These are phyloP conservation scores for Furcula furcula DNA, from an alignment of 2,888 invertebrate genomes.

Conservation along the genomic window DNA sequence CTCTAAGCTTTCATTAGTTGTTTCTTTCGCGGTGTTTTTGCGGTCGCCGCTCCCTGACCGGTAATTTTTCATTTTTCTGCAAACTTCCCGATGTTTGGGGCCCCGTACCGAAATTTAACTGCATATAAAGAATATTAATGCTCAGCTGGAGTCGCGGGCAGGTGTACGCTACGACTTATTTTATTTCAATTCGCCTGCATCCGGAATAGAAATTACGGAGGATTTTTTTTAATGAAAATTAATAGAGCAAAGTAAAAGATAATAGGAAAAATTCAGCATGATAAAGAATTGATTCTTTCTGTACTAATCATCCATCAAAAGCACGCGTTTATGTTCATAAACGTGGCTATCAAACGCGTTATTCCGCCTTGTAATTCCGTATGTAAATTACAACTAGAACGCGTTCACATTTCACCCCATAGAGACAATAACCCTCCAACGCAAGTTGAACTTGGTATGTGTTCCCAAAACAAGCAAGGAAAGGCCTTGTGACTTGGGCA, in stretches of 20 bases:
- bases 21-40: constrained; percentile 77
- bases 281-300: too few species aligned
- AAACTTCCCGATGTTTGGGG: constrained; percentile 70
- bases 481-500: constrained; percentile 29
- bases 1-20: constrained; percentile 82
- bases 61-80: constrained; percentile 79
- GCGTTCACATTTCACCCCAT: constrained; percentile 69
- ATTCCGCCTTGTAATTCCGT: constrained; percentile 74
- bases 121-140: constrained; percentile 81
- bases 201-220: constrained; percentile 57
- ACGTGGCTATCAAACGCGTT: constrained; percentile 64
- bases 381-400: constrained; percentile 77
- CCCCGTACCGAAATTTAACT: constrained; percentile 70
- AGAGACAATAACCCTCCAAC: constrained; percentile 49
- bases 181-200: constrained; percentile 64
- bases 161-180: constrained; percentile 76
- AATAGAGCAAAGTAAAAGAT: too few species aligned
- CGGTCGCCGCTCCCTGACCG: constrained; percentile 79
- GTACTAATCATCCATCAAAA: constrained; percentile 10
- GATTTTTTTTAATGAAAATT: constrained; percentile 59
- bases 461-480: constrained; percentile 21
- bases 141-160: constrained; percentile 53
- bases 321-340: constrained; percentile 43
- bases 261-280: too few species aligned
- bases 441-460: constrained; percentile 31